A percentile compares a stretch with the other conserved stretches of the same genome.
Conservation (phyloP, 30 jellyfish, hydroid and myxozoan species). For the Phacellophora camtschatica region DNA sequence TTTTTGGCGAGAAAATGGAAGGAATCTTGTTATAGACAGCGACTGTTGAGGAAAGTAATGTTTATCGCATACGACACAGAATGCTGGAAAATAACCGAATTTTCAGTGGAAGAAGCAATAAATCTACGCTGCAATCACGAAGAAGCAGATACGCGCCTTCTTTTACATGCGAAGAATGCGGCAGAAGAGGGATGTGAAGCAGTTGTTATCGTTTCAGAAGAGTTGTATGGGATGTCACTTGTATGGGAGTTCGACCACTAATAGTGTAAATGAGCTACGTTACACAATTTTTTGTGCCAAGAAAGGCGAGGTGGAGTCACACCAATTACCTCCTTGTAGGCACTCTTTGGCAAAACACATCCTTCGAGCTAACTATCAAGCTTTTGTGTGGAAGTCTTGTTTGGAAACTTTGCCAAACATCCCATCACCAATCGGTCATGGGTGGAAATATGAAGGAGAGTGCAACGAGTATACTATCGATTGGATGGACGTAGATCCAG, state of each 20-base stretch:
- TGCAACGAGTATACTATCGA: background rate
- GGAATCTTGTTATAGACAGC: background rate
- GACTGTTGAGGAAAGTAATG: slow-evolving; percentile 26
- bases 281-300: slow-evolving; percentile 36
- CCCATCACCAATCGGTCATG: background rate
- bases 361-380: background rate
- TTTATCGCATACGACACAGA: background rate
- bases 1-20: slow-evolving; percentile 30
- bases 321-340: slow-evolving; percentile 39
- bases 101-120: background rate
- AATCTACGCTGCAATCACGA: slow-evolving; percentile 29
- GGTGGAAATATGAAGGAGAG: background rate
- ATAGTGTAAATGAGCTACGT: slow-evolving; percentile 20
- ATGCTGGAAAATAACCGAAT: slow-evolving; percentile 36
- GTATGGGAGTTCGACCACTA: background rate
- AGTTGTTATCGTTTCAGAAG: slow-evolving; percentile 3
- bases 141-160: slow-evolving; percentile 49
- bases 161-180: slow-evolving; percentile 34
- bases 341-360: slow-evolving; percentile 14
- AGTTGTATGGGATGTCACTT: background rate
- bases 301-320: slow-evolving; percentile 62
- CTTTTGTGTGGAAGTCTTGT: background rate
- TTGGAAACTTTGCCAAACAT: background rate
- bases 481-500: background rate
- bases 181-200: slow-evolving; percentile 39